A percentile compares a stretch with the other conserved stretches of the same genome.
These are phyloP conservation scores for Caenorhabditis parvicauda DNA, from an alignment of 2,888 invertebrate species.

Conservation along the genomic window DNA sequence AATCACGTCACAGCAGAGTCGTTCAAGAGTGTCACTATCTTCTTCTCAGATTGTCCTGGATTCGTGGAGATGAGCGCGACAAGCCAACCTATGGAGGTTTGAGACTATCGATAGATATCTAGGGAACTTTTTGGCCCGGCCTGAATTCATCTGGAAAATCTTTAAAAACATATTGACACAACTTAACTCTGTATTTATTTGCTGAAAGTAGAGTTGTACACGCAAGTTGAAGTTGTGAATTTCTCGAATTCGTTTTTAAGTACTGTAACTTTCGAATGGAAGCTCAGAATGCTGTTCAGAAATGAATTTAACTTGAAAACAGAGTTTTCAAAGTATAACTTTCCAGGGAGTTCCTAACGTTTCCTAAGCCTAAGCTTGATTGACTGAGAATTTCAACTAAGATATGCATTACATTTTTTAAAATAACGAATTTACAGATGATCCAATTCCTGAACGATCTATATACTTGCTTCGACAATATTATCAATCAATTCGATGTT, in stretches of 20 bases:
- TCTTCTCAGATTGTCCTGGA: conserved; percentile 44
- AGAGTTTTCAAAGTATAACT: too few relatives aligned
- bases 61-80: conserved; percentile 33
- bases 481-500: conserved; percentile 44
- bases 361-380: too few relatives aligned
- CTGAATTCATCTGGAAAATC: not conserved
- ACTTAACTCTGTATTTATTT: not conserved
- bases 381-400: too few relatives aligned
- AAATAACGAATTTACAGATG: conserved; percentile 74
- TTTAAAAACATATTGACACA: too few relatives aligned
- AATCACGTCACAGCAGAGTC: conserved; percentile 31
- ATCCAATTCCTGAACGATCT: conserved; percentile 46
- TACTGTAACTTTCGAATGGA: too few relatives aligned
- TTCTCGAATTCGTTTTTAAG: not conserved
- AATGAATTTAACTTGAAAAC: too few relatives aligned
- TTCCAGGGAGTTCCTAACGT: too few relatives aligned
- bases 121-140: not conserved
- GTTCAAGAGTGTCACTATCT: conserved; percentile 34
- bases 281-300: too few relatives aligned
- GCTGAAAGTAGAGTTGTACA: not conserved
- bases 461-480: conserved; percentile 38
- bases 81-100: conserved; percentile 31
- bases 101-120: not conserved
- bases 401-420: too few relatives aligned
- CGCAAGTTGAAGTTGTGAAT: not conserved